A percentile compares a stretch with the other conserved stretches of the same genome.
phyloP scores from a whole-genome alignment of 2,797 vertebrate genomes.

The Characodon lateralis region DNA sequence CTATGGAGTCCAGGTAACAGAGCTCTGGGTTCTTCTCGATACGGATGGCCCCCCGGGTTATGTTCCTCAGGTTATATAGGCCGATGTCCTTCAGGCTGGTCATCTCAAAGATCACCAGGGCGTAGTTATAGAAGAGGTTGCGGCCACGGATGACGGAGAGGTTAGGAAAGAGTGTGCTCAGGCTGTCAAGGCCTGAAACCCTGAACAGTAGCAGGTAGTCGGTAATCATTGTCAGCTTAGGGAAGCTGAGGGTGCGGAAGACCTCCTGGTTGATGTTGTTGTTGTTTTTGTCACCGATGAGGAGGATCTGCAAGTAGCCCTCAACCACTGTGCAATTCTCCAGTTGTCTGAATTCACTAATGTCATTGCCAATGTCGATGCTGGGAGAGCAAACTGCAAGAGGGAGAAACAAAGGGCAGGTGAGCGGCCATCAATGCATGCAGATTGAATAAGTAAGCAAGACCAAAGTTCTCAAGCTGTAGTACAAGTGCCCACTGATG shows the following conservation, averaged over 20 bases:
- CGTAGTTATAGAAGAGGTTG: slow-evolving; percentile 97
- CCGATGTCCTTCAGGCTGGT: slow-evolving; percentile 97
- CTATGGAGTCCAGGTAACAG: slow-evolving; percentile 95
- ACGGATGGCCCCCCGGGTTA: slow-evolving; percentile 93
- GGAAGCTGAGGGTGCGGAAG: slow-evolving; percentile 93
- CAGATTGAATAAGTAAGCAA: neutral
- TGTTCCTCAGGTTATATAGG: slow-evolving; percentile 92
- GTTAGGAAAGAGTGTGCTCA: slow-evolving; percentile 97
- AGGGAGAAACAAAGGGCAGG: slow-evolving; percentile 4
- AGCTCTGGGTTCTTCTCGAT: slow-evolving; percentile 99
- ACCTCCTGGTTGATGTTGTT: slow-evolving; percentile 84
- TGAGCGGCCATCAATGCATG: neutral
- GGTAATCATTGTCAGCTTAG: slow-evolving; percentile 95
- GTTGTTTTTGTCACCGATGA: slow-evolving; percentile 91
- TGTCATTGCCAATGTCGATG: slow-evolving; percentile 95
- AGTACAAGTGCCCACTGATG: neutral
- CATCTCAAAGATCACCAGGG: slow-evolving; percentile 98
- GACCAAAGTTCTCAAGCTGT: neutral
- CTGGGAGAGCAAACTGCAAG: slow-evolving; percentile 90
- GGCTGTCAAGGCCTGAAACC: slow-evolving; percentile 93
- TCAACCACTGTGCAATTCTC: slow-evolving; percentile 98
- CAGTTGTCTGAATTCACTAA: slow-evolving; percentile 89
- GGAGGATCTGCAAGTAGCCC: slow-evolving; percentile 95
- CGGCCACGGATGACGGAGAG: slow-evolving; percentile 94
- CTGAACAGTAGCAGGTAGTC: slow-evolving; percentile 97